Evolutionary conservation across 1,140 invertebrate genomes (phyloP).

Genomic region (Tetramorium simillimum): DNA sequence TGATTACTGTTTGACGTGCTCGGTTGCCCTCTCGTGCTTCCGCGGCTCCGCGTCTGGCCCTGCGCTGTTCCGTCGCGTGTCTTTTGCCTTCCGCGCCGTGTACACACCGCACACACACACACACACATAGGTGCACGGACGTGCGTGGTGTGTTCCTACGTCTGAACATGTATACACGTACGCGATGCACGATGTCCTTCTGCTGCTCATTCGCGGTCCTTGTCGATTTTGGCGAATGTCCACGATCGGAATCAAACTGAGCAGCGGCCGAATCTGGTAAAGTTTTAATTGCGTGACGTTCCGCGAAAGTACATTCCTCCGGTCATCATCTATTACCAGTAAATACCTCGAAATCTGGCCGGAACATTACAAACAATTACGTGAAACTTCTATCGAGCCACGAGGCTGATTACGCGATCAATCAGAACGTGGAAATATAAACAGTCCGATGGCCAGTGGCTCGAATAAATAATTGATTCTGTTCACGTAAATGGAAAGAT

Average conservation of each 20-base stretch:
- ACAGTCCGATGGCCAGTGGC: not conserved
- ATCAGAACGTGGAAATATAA: not conserved
- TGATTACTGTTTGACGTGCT: slow-evolving; percentile 78
- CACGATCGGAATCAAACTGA: slow-evolving; percentile 23
- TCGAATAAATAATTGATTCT: slow-evolving; percentile 7
- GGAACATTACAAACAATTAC: slow-evolving; percentile 31
- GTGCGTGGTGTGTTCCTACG: not conserved
- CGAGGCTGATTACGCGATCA: slow-evolving; percentile 10
- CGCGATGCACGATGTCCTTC: not conserved
- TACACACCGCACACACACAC: not conserved
- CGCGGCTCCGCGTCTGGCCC: slow-evolving; percentile 31
- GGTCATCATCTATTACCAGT: not conserved
- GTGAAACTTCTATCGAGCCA: slow-evolving; percentile 5
- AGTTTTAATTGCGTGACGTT: slow-evolving; percentile 11
- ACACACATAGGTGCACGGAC: not conserved
- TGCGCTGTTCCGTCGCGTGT: slow-evolving; percentile 58
- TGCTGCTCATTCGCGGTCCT: slow-evolving; percentile 13
- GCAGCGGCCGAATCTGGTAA: not conserved
- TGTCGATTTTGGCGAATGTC: slow-evolving; percentile 35
- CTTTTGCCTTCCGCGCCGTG: slow-evolving; percentile 38
- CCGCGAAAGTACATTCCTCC: not conserved
- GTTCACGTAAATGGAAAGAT: not conserved
- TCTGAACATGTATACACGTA: not conserved
- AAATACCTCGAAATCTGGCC: not conserved
- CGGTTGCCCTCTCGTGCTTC: slow-evolving; percentile 58